A percentile compares a stretch with the other conserved stretches of the same genome.
Conservation (phyloP, 2,113 vertebrate genomes). For the Hymenochirus boettgeri region DNA sequence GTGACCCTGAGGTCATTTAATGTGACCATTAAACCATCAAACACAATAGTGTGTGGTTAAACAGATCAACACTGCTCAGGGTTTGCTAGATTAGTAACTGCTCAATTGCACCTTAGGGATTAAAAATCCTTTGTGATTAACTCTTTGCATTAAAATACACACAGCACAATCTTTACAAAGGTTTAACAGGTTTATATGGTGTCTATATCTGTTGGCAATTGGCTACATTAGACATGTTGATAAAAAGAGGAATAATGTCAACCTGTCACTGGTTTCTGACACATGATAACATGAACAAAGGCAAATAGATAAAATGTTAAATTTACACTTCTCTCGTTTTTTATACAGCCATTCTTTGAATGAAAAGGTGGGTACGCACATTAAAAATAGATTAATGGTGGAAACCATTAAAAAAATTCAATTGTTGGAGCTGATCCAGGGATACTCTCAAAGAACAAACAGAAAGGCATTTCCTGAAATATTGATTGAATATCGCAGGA, state of each 20-base stretch:
- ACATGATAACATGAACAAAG: conserved; percentile 6
- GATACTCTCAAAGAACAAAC: too few relatives aligned
- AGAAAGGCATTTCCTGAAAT: too few relatives aligned
- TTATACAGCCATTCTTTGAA: neutral
- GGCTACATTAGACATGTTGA: conserved; percentile 9
- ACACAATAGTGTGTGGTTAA: conserved; percentile 66
- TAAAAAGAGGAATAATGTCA: conserved; percentile 26
- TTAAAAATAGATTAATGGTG: too few relatives aligned
- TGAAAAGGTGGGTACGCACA: neutral
- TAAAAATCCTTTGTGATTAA: conserved; percentile 49
- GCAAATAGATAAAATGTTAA: neutral
- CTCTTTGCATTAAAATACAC: conserved; percentile 26
- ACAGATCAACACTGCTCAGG: conserved; percentile 64
- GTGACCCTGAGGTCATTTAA: conserved; percentile 67
- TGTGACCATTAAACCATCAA: conserved; percentile 62
- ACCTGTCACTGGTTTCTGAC: conserved; percentile 20
- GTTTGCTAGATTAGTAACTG: conserved; percentile 66
- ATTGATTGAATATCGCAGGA: too few relatives aligned
- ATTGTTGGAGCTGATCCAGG: too few relatives aligned
- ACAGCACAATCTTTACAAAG: conserved; percentile 31
- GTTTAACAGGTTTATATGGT: too few relatives aligned
- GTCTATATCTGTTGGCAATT: conserved; percentile 3
- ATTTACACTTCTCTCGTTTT: neutral
- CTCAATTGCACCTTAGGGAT: conserved; percentile 55
- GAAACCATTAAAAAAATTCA: too few relatives aligned